Evolutionary conservation across 2,888 invertebrate genomes (phyloP).

Genomic region (Rhynchonema sp.): DNA sequence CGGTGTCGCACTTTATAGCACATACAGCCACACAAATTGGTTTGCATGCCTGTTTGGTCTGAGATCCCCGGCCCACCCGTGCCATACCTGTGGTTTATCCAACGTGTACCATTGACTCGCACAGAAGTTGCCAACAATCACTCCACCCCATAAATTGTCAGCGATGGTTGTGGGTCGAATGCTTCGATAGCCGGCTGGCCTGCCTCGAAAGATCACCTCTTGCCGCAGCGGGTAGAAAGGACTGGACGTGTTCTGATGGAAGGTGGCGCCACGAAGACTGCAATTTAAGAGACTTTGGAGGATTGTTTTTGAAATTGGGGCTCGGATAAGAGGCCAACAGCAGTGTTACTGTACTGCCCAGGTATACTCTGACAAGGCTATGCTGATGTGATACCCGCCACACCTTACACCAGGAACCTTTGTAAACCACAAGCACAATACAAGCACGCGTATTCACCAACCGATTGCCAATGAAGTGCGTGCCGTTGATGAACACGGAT

Average conservation of each 20-base stretch:
- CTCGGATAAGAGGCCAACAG: too few relatives aligned
- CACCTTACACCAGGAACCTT: too few relatives aligned
- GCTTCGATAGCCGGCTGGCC: constrained; percentile 9
- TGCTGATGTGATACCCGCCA: too few relatives aligned
- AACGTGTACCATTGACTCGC: constrained; percentile 7
- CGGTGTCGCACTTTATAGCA: too few relatives aligned
- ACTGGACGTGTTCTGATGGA: constrained; percentile 69
- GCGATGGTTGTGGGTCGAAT: constrained; percentile 60
- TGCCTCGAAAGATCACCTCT: constrained; percentile 39
- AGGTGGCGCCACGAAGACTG: constrained; percentile 45
- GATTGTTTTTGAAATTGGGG: neutral
- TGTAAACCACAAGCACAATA: constrained; percentile 13
- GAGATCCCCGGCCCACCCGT: too few relatives aligned
- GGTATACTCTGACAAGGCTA: too few relatives aligned
- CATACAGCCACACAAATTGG: too few relatives aligned
- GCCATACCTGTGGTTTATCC: neutral
- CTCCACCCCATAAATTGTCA: constrained; percentile 65
- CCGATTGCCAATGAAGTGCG: constrained; percentile 61
- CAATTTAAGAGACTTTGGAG: neutral
- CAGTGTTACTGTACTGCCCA: too few relatives aligned
- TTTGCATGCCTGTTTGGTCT: too few relatives aligned
- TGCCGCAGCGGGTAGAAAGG: constrained; percentile 62
- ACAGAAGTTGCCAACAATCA: constrained; percentile 79
- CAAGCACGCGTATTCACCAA: constrained; percentile 41
- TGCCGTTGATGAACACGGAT: constrained; percentile 66